Evolutionary conservation across 23 tunicate genomes (phyloP).

Genomic region (Halocynthia roretzi): DNA sequence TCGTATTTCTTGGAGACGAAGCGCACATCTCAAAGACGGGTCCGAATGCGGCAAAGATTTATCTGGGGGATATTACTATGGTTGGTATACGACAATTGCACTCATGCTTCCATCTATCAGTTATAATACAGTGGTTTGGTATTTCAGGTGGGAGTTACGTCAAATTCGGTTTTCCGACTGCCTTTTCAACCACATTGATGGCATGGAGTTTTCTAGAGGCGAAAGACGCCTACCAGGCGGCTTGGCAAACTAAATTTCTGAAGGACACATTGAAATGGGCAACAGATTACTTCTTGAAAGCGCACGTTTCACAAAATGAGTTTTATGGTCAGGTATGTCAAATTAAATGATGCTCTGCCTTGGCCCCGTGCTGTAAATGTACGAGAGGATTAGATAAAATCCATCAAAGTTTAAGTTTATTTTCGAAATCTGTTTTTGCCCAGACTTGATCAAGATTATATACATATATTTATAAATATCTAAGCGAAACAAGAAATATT

Average conservation of each 20-base stretch:
- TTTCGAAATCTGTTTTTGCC: too few relatives aligned
- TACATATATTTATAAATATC: too few relatives aligned
- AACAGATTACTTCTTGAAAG: conserved; percentile 86
- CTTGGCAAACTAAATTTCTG: conserved; percentile 48
- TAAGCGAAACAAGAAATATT: too few relatives aligned
- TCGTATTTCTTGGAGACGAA: conserved; percentile 59
- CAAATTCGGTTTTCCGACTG: conserved; percentile 82
- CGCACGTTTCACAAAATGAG: conserved; percentile 42
- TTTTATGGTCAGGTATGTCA: conserved; percentile 62
- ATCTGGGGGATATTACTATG: conserved; percentile 89
- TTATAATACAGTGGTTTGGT: too few relatives aligned
- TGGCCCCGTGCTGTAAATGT: too few relatives aligned
- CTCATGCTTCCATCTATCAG: not conserved
- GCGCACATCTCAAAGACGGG: conserved; percentile 67
- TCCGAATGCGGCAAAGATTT: conserved; percentile 58
- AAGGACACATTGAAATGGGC: conserved; percentile 92
- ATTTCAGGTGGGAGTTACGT: conserved; percentile 83
- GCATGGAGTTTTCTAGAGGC: conserved; percentile 96
- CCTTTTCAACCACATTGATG: conserved; percentile 72
- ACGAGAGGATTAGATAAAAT: too few relatives aligned
- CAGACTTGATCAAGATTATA: too few relatives aligned
- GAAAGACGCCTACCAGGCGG: conserved; percentile 60
- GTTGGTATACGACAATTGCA: conserved; percentile 18
- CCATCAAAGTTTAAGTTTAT: too few relatives aligned
- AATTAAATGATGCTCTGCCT: too few relatives aligned